Evolutionary conservation across 2,113 vertebrate genomes (phyloP).

Genomic region (Hypanus sabinus): DNA sequence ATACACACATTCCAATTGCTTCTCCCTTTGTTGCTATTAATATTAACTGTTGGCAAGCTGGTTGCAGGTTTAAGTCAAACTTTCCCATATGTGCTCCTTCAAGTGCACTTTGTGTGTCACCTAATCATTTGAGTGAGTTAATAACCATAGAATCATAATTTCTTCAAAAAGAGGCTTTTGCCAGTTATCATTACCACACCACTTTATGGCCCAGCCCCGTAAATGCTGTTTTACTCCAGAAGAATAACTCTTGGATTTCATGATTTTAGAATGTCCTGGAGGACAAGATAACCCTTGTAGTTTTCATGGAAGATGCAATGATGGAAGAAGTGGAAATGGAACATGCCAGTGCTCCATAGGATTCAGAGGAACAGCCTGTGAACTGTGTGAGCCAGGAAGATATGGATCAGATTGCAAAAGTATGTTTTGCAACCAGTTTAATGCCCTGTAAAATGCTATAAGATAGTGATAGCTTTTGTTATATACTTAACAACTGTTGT

Average conservation of each 20-base stretch:
- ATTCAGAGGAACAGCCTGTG: slow-evolving; percentile 73
- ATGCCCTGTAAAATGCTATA: not conserved
- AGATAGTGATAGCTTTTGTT: not conserved
- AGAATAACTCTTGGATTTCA: not conserved
- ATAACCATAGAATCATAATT: too few species aligned
- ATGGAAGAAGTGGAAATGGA: slow-evolving; percentile 62
- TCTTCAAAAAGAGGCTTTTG: too few species aligned
- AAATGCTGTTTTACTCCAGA: not conserved
- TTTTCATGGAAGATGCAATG: slow-evolving; percentile 61
- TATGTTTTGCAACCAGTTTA: slow-evolving; percentile 43
- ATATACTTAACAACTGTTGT: not conserved
- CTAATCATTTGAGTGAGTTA: too few species aligned
- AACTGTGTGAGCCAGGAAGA: slow-evolving; percentile 56
- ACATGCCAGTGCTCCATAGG: slow-evolving; percentile 61
- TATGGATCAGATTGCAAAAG: slow-evolving; percentile 79
- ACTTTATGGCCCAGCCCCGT: not conserved
- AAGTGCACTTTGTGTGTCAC: too few species aligned
- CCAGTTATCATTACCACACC: too few species aligned
- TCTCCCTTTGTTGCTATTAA: not conserved
- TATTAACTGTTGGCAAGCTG: not conserved
- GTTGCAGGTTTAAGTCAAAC: not conserved
- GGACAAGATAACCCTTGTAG: slow-evolving; percentile 70
- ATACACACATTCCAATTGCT: not conserved
- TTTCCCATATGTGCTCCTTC: too few species aligned
- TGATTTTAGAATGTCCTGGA: slow-evolving; percentile 71